These are phyloP conservation scores for Alligator sinensis DNA, from an alignment of 2,113 vertebrate species.

Conservation along the genomic window DNA sequence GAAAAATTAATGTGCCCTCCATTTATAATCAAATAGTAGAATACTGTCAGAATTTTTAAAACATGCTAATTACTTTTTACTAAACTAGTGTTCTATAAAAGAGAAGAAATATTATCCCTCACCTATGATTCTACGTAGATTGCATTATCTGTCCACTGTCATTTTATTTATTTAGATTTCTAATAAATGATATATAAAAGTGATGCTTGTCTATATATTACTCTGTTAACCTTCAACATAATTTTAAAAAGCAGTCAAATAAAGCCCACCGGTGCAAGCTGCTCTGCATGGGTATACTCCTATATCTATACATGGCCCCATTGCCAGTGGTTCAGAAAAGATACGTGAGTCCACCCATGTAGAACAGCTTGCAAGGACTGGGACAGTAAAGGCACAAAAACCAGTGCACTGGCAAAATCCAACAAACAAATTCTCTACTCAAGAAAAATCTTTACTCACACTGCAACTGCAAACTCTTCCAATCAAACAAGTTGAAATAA, in stretches of 20 bases:
- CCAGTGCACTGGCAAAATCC: too few relatives aligned
- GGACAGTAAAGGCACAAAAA: too few relatives aligned
- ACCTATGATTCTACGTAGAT: too few relatives aligned
- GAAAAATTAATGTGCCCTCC: rapidly evolving
- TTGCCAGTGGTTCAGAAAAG: too few relatives aligned
- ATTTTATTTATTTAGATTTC: not conserved
- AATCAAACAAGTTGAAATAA: not conserved
- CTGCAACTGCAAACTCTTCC: not conserved
- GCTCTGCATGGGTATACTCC: not conserved
- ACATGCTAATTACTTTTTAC: not conserved
- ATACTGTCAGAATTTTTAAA: not conserved
- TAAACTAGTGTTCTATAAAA: not conserved
- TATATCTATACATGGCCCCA: too few relatives aligned
- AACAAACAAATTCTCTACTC: too few relatives aligned
- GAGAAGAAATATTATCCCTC: not conserved
- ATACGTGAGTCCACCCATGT: too few relatives aligned
- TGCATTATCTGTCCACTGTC: not conserved
- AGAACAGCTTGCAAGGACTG: too few relatives aligned
- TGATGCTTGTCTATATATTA: not conserved
- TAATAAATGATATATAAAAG: not conserved
- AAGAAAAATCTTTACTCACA: not conserved
- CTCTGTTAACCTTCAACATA: not conserved
- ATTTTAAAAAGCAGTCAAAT: not conserved
- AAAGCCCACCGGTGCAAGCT: not conserved
- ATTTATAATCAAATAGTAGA: not conserved